Percentiles rank a stretch among this genome's conserved stretches.
Evolutionary conservation across 1,140 invertebrate species (phyloP).

Genomic region (Akabosia matsudoensis): DNA sequence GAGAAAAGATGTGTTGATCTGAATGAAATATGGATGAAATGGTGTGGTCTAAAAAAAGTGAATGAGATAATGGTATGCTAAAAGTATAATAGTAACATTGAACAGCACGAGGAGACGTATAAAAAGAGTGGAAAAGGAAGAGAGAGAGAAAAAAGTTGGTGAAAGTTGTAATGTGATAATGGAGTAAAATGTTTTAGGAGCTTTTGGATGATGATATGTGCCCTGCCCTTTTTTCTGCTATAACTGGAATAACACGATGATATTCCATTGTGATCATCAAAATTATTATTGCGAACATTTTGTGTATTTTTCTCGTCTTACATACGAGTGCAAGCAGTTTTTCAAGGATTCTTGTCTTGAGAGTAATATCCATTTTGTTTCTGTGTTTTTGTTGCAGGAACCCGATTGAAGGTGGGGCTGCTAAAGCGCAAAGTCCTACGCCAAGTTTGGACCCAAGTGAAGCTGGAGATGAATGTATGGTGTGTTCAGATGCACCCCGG

Average conservation of each 20-base stretch:
- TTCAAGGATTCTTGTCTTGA: constrained; percentile 21
- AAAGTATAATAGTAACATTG: constrained; percentile 9
- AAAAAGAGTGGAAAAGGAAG: too few relatives aligned
- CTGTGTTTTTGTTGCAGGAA: constrained; percentile 29
- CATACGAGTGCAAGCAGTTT: constrained; percentile 14
- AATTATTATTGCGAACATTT: not conserved
- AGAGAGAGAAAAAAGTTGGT: constrained; percentile 13
- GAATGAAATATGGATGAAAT: constrained; percentile 18
- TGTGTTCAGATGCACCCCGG: constrained; percentile 88
- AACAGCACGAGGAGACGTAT: too few relatives aligned
- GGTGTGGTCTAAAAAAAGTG: constrained; percentile 24
- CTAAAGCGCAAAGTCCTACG: constrained; percentile 44
- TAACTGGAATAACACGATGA: not conserved
- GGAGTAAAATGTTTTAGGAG: constrained; percentile 15
- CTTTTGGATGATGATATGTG: not conserved
- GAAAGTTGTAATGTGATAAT: constrained; percentile 20
- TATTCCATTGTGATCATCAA: not conserved
- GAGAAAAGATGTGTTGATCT: constrained; percentile 20
- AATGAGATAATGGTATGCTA: constrained; percentile 21
- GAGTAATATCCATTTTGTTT: constrained; percentile 20
- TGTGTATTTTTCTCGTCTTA: too few relatives aligned
- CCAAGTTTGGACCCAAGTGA: constrained; percentile 42
- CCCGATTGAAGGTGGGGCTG: constrained; percentile 40
- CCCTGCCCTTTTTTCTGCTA: not conserved
- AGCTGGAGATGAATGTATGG: constrained; percentile 80